These are phyloP conservation scores for Enteromius radiatus DNA, from an alignment of 2,797 vertebrate genomes.

Conservation along the genomic window DNA sequence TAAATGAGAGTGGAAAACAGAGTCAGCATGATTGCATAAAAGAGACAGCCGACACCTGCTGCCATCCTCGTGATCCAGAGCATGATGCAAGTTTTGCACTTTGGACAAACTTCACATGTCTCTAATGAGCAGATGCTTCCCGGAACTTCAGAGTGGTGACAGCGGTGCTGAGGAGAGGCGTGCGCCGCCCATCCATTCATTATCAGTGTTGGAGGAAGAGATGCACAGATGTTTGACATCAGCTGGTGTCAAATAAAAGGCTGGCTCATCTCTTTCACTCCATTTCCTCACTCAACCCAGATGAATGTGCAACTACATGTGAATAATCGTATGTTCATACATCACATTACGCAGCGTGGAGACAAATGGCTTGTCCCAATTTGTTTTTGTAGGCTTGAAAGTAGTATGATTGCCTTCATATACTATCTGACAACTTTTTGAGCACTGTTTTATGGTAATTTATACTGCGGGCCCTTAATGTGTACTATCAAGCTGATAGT, in stretches of 20 bases:
- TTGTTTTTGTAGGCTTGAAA: slow-evolving; percentile 38
- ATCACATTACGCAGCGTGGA: not conserved
- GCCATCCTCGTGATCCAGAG: slow-evolving; percentile 42
- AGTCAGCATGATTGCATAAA: slow-evolving; percentile 18
- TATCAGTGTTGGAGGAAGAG: slow-evolving; percentile 31
- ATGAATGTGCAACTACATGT: slow-evolving; percentile 28
- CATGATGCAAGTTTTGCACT: slow-evolving; percentile 31
- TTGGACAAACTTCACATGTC: slow-evolving; percentile 45
- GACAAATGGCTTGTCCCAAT: slow-evolving; percentile 16
- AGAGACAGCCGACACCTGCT: slow-evolving; percentile 41
- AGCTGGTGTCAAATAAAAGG: slow-evolving; percentile 49
- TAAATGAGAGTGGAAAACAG: slow-evolving; percentile 23
- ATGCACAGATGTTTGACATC: slow-evolving; percentile 56
- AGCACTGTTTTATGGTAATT: not conserved
- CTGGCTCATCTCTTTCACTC: slow-evolving; percentile 44
- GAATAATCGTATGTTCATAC: slow-evolving; percentile 36
- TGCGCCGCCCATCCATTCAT: slow-evolving; percentile 37
- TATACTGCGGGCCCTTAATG: no score
- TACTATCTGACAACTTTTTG: slow-evolving; percentile 43
- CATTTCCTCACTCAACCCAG: slow-evolving; percentile 35
- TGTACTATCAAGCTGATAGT: not conserved
- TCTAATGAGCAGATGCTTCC: slow-evolving; percentile 39
- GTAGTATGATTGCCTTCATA: slow-evolving; percentile 48
- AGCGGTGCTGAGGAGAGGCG: slow-evolving; percentile 33
- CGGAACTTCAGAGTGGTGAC: slow-evolving; percentile 37